Evolutionary conservation across 2,113 vertebrate species (phyloP), one percentile per base, ranked within the genome.

Genomic region (Etia nguti): DNA sequence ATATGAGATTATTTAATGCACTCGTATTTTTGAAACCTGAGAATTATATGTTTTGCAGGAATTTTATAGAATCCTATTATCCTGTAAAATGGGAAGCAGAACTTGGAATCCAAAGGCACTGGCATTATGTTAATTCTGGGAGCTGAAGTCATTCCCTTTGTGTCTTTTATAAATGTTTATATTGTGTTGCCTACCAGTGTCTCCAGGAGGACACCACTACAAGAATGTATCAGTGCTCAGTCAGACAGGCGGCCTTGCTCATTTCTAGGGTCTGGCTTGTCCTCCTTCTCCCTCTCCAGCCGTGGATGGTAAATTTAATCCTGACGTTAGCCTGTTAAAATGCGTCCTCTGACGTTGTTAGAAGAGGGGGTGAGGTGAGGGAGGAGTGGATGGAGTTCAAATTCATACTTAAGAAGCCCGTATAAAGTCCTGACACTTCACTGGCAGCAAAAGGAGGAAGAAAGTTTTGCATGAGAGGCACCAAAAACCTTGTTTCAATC

Each of bases 281-380:
- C 83, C 68, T 10, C 12, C 55, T 79, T 65, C 77, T 54, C 59
- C 22, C 22, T 82, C 77, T 86, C 75, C 50, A 6, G 62, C 38
- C 12, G 15, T 11, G 79, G 20, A 62, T 2, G 46, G 79, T 93
- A 88, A 94, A 90, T 94, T 90, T 95, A 94, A 92, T 86, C 86
- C 82, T 92, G 86, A 91, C 90, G 81, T 79, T 41, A 34, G 62
- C 38, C 83, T 90, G 90, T 87, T 90, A 90, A 89, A 93, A 93
- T 82, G 80, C 11, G 6, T 80, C 82, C 80, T 80, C 79, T 92
- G 89, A 93, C 89, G 90, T 18, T 83, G 29, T 57, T 65, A 7
- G 83, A 83, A 68, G 86, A 36, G 82, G 68, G 59, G 82, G 82
- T 70, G 82, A 73, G 56, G 60, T 60, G 80, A 70, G 18, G 46